Percentiles rank a stretch among this genome's conserved stretches.
phyloP scores from a whole-genome alignment of 2,113 vertebrate species.

The Tringa solitaria region DNA sequence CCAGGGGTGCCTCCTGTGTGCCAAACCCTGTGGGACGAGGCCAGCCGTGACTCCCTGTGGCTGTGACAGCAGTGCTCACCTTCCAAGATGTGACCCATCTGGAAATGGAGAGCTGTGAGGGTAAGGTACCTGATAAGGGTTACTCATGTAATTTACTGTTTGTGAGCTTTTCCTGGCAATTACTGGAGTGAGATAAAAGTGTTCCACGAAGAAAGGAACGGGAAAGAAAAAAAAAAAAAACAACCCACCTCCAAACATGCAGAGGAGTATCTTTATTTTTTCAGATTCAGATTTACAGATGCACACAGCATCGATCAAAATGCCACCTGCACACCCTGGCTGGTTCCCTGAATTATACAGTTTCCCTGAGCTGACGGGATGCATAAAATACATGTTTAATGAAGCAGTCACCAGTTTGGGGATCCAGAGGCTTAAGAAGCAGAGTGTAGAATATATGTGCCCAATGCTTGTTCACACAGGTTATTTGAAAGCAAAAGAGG shows the following conservation, averaged over 20 bases:
- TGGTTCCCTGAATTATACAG: not conserved
- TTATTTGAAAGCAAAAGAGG: not conserved
- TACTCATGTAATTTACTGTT: not conserved
- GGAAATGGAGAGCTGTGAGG: not conserved
- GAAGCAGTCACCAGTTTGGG: not conserved
- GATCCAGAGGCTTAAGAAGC: not conserved
- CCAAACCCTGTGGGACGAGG: not conserved
- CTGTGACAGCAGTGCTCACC: not conserved
- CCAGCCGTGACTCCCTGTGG: accelerated
- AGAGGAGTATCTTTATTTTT: not conserved
- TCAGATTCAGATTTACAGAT: not conserved
- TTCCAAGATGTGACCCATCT: accelerated
- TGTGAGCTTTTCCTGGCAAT: not conserved
- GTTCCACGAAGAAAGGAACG: not conserved
- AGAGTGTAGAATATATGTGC: accelerated
- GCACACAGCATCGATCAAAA: not conserved
- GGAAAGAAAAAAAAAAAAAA: not conserved
- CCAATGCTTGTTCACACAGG: not conserved
- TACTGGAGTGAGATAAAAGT: not conserved
- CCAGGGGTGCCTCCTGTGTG: not conserved
- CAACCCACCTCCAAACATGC: not conserved
- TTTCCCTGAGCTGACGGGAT: not conserved
- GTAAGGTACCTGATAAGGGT: not conserved
- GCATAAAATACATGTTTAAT: not conserved
- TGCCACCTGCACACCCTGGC: not conserved